Evolutionary conservation across 2,888 invertebrate genomes (phyloP).

Genomic region (Eupithecia insigniata): DNA sequence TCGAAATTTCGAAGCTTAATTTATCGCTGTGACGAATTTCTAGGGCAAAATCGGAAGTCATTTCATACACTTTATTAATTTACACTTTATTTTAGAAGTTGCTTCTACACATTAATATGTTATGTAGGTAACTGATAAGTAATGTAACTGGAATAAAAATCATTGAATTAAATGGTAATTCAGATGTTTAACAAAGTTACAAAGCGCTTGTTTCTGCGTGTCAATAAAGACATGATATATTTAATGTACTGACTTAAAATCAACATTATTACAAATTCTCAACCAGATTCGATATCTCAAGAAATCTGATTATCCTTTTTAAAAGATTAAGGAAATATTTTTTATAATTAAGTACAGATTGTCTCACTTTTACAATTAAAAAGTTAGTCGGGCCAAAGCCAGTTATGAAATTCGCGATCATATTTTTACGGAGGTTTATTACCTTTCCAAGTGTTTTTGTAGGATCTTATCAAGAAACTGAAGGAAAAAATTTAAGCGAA

Average conservation of each 20-base stretch:
- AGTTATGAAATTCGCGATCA: not conserved
- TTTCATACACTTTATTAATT: conserved; percentile 11
- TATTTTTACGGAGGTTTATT: not conserved
- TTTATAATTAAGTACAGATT: not conserved
- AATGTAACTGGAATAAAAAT: not conserved
- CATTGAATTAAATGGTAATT: not conserved
- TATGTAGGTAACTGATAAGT: not conserved
- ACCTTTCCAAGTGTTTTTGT: not conserved
- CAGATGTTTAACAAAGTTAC: not conserved
- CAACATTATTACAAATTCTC: not conserved
- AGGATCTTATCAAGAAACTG: not conserved
- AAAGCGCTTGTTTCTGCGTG: not conserved
- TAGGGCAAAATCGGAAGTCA: conserved; percentile 11
- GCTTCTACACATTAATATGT: not conserved
- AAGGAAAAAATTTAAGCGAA: too few species aligned
- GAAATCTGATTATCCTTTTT: not conserved
- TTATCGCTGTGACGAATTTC: conserved; percentile 13
- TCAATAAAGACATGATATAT: not conserved
- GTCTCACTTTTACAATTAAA: conserved; percentile 4
- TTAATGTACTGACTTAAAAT: not conserved
- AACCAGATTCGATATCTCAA: not conserved
- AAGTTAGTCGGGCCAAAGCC: not conserved
- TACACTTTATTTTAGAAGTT: not conserved
- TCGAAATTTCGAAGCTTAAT: conserved; percentile 15
- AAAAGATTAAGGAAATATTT: not conserved